A percentile compares a stretch with the other conserved stretches of the same genome.
These are phyloP conservation scores for Macrochelys suwanniensis DNA, from an alignment of 2,797 vertebrate genomes.

Conservation along the genomic window DNA sequence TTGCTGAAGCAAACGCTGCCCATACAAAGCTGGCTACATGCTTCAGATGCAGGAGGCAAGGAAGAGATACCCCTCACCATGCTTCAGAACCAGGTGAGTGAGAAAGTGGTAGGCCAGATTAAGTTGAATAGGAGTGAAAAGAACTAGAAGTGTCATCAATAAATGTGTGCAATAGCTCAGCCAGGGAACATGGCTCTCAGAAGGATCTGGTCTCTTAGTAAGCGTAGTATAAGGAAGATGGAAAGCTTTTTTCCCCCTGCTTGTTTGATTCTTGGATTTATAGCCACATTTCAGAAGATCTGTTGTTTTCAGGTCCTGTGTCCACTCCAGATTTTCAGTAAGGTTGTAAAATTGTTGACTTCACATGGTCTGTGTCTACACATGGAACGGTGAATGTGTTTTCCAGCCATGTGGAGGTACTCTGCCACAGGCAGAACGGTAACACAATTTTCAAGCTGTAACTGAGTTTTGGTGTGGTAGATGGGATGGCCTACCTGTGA, in stretches of 20 bases:
- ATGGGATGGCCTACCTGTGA: not conserved
- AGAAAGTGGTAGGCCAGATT: fast-evolving
- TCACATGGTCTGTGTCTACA: not conserved
- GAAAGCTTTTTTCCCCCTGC: not conserved
- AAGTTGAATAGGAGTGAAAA: not conserved
- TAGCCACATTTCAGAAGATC: not conserved
- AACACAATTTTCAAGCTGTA: not conserved
- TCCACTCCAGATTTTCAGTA: not conserved
- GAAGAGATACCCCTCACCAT: constrained; percentile 83
- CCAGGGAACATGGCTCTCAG: not conserved
- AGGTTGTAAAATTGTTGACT: not conserved
- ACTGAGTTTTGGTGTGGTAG: not conserved
- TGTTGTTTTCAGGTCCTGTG: not conserved
- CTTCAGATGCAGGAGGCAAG: constrained; percentile 72
- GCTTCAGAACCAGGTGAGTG: constrained; percentile 89
- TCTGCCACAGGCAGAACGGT: not conserved
- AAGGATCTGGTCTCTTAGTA: not conserved
- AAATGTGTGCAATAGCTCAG: not conserved
- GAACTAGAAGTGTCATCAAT: fast-evolving
- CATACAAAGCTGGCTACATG: constrained; percentile 75
- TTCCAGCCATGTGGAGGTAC: not conserved
- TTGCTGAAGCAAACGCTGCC: constrained; percentile 90
- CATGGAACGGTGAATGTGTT: not conserved
- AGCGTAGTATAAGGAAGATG: too few species aligned
- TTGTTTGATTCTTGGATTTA: not conserved